Evolutionary conservation across 2,113 vertebrate genomes (phyloP), one percentile per base, ranked within the genome.

Genomic region (Muntiacus reevesi): DNA sequence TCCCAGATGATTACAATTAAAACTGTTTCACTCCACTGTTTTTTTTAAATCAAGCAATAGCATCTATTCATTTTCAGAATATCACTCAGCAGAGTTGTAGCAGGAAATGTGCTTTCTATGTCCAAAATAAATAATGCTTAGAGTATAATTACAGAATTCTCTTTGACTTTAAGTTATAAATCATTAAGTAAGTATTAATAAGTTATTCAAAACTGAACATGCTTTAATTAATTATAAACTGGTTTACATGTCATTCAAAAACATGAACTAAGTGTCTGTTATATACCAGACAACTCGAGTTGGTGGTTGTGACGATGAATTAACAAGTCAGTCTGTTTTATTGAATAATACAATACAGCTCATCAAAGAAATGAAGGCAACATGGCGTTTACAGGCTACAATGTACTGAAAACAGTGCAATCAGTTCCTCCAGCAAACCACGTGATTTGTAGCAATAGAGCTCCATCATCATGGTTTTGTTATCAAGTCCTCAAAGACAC

Each of bases 1-100:
- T 87, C 98, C 95, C 91, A 96, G 21, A 82, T 89, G 74, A 98
- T 96, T 87, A 95, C 50, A 96, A 91, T 64, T 85, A 97, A 54
- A 57, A 90, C 76, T 97, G 57, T 97, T 97, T 85, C 89, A 47
- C n/a, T 81, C 60, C 50, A 60, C 33, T 45, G 92, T 87, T 85
- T 96, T 40, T 64, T 33, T 59, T 10, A 7, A 92, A 89, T 94
- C 1, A 2, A 93, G 33, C 55, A 91, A 89, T 95, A 81, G 95
- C 85, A 79, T 96, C 97, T 67, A 95, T 92, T 93, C 57, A 93
- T 85, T 79, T 67, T 93, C 82, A 40, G 27, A 83, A 50, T 97
- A 55, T 91, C 79, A 89, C 33, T 76, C 93, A 45, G 78, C 89
- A 91, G 27, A 33, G 79, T 84, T 19, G 25, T 43, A 87, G 62